Base-by-base conservation (phyloP, 2,888 invertebrate species). In the Tethea ocularis region DNA sequence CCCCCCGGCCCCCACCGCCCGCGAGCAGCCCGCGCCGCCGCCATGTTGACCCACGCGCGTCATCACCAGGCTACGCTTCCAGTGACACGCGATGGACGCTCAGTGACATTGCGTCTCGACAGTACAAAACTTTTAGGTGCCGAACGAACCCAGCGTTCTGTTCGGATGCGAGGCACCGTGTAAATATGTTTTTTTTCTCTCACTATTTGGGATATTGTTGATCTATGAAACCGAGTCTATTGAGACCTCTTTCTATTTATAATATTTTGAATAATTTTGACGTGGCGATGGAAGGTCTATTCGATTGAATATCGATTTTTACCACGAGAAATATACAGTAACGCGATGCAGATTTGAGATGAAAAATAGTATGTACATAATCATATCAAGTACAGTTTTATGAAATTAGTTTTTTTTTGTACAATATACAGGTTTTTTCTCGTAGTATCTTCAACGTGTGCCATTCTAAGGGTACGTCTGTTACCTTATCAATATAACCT, bases 331-430 rank as follows among this genome's bases (percentile, higher is more conserved):
- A 62, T 63, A 68, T 61, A 77, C 78, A 75, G 78, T 73, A 77
- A 67, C 71, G 71, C 73, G 63, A 72, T 69, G 71, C 78, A 74
- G 72, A 68, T 67, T 60, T 63, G n/a, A n/a, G n/a, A n/a, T n/a
- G n/a, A 73, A 75, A 80, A 77, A 78, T 20, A 20, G 8, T 54
- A 77, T 88, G 87, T 89, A 91, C 87, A 90, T 88, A 88, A 85
- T 87, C 86, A 87, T 87, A 86, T 87, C 86, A 87, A 91, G 90
- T 92, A 90, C 91, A 91, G 86, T 89, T 89, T 86, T 86, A 74
- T 72, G 80, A 86, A 78, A 79, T 86, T 86, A 84, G 80, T 67
- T 83, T 76, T 83, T 76, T 84, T 86, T 86, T 87, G 80, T 88
- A 87, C 82, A 83, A 83, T 82, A 78, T 80, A 87, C 86, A 85